phyloP scores from a whole-genome alignment of 2,113 vertebrate species.

The Pelodiscus sinensis region DNA sequence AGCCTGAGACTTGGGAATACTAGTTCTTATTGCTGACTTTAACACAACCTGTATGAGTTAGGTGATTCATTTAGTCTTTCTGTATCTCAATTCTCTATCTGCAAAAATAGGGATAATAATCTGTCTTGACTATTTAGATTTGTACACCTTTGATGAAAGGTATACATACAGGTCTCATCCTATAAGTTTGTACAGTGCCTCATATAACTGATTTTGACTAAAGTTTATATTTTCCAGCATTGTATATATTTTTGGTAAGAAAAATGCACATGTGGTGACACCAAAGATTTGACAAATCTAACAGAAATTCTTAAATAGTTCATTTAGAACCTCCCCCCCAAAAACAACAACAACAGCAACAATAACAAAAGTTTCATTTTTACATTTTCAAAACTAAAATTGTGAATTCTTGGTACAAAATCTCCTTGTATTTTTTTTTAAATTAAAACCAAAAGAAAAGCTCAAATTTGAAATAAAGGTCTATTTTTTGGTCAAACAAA shows the following conservation, averaged over 20 bases:
- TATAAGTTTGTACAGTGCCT: not conserved
- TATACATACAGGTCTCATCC: not conserved
- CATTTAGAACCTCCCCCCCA: not conserved
- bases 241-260: not conserved
- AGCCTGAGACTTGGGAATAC: not conserved
- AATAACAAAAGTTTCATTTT: not conserved
- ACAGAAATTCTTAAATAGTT: not conserved
- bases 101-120: not conserved
- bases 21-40: not conserved
- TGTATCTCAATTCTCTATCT: not conserved
- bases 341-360: no score
- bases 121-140: not conserved
- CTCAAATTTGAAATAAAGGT: not conserved
- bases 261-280: not conserved
- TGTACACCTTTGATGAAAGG: not conserved
- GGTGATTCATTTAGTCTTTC: not conserved
- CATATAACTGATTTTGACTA: not conserved
- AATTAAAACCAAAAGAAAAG: not conserved
- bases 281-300: not conserved
- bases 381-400: not conserved
- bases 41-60: not conserved
- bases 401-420: not conserved
- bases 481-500: not conserved
- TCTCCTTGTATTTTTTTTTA: not conserved
- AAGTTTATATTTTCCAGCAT: not conserved